Evolutionary conservation across 23 tunicate species (phyloP).

Genomic region (Diplosoma virens): DNA sequence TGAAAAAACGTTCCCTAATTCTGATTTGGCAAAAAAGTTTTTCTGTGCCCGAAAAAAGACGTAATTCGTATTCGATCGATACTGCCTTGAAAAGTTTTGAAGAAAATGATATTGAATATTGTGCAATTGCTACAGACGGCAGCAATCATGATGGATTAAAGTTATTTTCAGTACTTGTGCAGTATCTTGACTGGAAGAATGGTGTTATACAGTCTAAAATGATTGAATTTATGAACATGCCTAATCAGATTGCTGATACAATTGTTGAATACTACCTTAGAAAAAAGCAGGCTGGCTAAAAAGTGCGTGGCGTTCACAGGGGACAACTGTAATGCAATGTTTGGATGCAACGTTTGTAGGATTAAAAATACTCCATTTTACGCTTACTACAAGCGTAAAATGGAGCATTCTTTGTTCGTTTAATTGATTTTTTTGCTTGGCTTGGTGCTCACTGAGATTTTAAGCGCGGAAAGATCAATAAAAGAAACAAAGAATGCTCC

Average conservation of each 20-base stretch:
- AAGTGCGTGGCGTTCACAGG: conserved; percentile 26
- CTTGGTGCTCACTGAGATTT: no score
- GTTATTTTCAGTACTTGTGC: conserved; percentile 18
- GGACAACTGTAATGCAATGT: no score
- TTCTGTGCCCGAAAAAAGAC: background rate
- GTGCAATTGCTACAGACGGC: conserved; percentile 19
- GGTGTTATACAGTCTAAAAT: conserved; percentile 1
- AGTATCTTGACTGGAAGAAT: conserved; percentile 14
- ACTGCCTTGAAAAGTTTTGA: conserved; percentile 21
- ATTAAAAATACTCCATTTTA: no score
- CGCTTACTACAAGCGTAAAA: no score
- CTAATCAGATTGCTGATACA: conserved; percentile 23
- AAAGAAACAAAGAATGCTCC: no score
- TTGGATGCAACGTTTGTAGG: no score
- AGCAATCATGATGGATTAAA: conserved; percentile 23
- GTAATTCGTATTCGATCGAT: conserved; percentile 15
- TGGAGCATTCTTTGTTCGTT: no score
- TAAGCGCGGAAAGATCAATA: no score
- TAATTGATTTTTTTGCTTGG: no score
- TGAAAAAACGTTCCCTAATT: background rate
- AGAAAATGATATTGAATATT: conserved; percentile 5
- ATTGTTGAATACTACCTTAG: conserved; percentile 29
- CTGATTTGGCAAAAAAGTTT: background rate
- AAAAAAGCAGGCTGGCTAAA: background rate
- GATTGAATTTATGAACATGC: background rate